Evolutionary conservation across 2,888 invertebrate species (phyloP).

Genomic region (Omphaloscelis lunosa): DNA sequence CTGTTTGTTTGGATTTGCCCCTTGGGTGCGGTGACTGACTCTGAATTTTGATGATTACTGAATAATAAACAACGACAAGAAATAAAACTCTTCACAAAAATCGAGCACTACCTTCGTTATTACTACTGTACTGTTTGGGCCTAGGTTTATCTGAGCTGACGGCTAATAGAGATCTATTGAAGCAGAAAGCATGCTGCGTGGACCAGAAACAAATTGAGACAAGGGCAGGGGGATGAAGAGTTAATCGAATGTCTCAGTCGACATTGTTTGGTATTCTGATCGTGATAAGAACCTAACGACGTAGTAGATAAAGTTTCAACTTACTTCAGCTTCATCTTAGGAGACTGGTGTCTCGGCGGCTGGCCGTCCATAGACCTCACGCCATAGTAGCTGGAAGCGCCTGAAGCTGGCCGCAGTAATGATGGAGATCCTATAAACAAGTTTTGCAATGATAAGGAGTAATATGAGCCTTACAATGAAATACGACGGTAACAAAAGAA

Average conservation of each 20-base stretch:
- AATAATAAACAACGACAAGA: background rate
- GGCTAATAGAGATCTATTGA: background rate
- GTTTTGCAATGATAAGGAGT: background rate
- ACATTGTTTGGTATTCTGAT: background rate
- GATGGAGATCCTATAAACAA: conserved; percentile 89
- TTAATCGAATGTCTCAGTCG: no score
- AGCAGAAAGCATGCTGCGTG: background rate
- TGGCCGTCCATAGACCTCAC: conserved; percentile 91
- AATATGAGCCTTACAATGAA: background rate
- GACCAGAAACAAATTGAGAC: background rate
- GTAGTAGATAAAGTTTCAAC: conserved; percentile 45
- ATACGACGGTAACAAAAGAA: background rate
- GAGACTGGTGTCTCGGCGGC: conserved; percentile 93
- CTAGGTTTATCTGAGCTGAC: background rate
- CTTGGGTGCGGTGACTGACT: background rate
- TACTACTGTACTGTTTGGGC: background rate
- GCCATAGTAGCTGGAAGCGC: conserved; percentile 91
- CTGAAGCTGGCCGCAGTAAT: conserved; percentile 91
- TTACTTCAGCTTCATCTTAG: conserved; percentile 98
- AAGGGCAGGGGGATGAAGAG: background rate
- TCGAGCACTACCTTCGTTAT: background rate
- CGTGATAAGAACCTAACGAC: background rate
- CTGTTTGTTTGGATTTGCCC: no score
- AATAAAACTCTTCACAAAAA: background rate
- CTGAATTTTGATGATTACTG: background rate